Evolutionary conservation across 2,797 vertebrate genomes (phyloP).

Genomic region (Danionella dracula): DNA sequence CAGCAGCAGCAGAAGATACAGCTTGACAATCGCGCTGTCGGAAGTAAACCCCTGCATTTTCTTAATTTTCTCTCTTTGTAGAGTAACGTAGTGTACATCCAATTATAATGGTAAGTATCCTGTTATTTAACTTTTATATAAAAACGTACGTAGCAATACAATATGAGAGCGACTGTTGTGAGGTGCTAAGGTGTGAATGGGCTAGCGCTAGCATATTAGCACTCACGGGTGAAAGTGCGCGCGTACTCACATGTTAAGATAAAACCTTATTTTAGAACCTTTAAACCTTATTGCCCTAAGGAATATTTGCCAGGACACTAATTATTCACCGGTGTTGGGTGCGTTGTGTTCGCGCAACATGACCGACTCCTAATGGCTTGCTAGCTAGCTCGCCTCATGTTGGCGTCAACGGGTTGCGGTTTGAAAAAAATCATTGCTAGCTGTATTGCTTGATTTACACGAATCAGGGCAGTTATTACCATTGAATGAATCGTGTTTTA

Average conservation of each 20-base stretch:
- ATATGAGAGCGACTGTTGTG: not conserved
- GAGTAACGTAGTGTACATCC: not conserved
- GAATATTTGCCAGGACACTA: no score
- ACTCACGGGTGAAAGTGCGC: not conserved
- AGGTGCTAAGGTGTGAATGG: slow-evolving; percentile 12
- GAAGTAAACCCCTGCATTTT: not conserved
- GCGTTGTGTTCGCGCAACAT: not conserved
- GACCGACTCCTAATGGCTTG: no score
- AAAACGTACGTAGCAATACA: not conserved
- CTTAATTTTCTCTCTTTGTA: not conserved
- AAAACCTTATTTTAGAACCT: no score
- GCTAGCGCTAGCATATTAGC: not conserved
- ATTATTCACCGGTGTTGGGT: not conserved
- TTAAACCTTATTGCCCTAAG: no score
- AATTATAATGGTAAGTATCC: slow-evolving; percentile 39
- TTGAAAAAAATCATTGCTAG: not conserved
- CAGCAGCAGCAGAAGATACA: slow-evolving; percentile 38
- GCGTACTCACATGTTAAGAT: no score
- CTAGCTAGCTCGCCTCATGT: slow-evolving; percentile 17
- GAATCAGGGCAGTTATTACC: not conserved
- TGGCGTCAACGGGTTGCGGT: not conserved
- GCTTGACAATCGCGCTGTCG: slow-evolving; percentile 17
- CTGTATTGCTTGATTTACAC: not conserved
- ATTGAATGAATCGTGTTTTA: no score
- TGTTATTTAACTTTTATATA: not conserved